These are phyloP conservation scores for Myzus persicae DNA, from an alignment of 1,140 invertebrate species.

Conservation along the genomic window DNA sequence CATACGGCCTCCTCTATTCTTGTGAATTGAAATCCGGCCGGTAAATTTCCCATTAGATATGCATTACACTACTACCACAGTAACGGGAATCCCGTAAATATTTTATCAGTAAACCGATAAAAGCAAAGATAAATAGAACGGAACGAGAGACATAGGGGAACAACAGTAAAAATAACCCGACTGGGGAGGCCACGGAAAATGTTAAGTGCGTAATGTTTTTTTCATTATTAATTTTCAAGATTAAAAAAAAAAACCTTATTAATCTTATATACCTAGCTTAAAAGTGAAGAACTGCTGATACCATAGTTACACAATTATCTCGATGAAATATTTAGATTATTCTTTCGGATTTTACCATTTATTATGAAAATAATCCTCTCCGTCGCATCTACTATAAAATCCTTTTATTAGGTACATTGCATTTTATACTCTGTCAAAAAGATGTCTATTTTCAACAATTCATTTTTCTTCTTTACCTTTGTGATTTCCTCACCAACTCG, in stretches of 20 bases:
- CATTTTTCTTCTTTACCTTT: background rate
- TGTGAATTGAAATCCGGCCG: slow-evolving; percentile 40
- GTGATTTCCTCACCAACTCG: no score
- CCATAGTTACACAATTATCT: background rate
- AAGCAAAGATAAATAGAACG: background rate
- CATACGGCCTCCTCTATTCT: slow-evolving; percentile 3
- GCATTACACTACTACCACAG: slow-evolving; percentile 31
- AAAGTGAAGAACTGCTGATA: background rate
- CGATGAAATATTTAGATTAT: background rate
- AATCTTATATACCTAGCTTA: background rate
- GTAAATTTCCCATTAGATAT: slow-evolving; percentile 40
- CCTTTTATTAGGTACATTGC: background rate
- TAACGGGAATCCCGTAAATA: slow-evolving; percentile 10
- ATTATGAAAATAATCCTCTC: background rate
- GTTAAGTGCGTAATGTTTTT: background rate
- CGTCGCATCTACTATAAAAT: background rate
- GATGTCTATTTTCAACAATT: background rate
- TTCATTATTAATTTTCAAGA: background rate
- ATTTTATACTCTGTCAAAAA: background rate
- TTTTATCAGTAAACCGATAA: slow-evolving; percentile 44
- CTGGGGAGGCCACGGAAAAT: background rate
- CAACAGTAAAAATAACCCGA: background rate
- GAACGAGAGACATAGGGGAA: no score
- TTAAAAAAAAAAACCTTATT: background rate
- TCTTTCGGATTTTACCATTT: background rate